phyloP scores from a whole-genome alignment of 2,888 invertebrate species.

The Ernsta delagoae region DNA sequence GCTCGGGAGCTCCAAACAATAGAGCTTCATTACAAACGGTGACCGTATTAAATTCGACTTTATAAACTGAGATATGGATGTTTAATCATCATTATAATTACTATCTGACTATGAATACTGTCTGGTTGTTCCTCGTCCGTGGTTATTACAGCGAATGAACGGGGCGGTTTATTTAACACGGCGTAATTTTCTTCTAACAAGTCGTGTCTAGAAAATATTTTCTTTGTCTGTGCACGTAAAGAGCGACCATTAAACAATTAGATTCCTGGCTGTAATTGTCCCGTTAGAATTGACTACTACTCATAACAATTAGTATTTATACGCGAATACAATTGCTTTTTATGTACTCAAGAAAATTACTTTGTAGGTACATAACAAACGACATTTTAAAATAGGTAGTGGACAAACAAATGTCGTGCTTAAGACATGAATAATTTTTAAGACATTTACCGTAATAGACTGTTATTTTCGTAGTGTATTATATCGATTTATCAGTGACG shows the following conservation, averaged over 20 bases:
- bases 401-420: slow-evolving; percentile 44
- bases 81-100: slow-evolving; percentile 38
- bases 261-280: slow-evolving; percentile 65
- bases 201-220: slow-evolving; percentile 56
- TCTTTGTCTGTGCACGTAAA: slow-evolving; percentile 55
- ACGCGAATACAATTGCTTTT: slow-evolving; percentile 48
- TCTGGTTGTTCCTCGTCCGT: slow-evolving; percentile 8
- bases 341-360: slow-evolving; percentile 7
- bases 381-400: slow-evolving; percentile 28
- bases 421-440: slow-evolving; percentile 35
- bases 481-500: slow-evolving; percentile 22
- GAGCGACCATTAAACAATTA: slow-evolving; percentile 74
- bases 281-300: slow-evolving; percentile 21
- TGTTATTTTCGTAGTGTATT: slow-evolving; percentile 11
- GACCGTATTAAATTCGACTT: slow-evolving; percentile 64
- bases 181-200: slow-evolving; percentile 59
- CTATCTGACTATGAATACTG: slow-evolving; percentile 21
- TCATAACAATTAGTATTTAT: neutral
- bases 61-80: slow-evolving; percentile 30
- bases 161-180: slow-evolving; percentile 56
- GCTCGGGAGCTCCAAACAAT: slow-evolving; percentile 61
- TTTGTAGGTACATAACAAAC: slow-evolving; percentile 4
- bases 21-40: slow-evolving; percentile 77
- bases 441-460: slow-evolving; percentile 23
- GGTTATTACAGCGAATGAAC: slow-evolving; percentile 23